Base-by-base conservation (phyloP, 2,113 vertebrate species). In the Tiliqua scincoides region DNA sequence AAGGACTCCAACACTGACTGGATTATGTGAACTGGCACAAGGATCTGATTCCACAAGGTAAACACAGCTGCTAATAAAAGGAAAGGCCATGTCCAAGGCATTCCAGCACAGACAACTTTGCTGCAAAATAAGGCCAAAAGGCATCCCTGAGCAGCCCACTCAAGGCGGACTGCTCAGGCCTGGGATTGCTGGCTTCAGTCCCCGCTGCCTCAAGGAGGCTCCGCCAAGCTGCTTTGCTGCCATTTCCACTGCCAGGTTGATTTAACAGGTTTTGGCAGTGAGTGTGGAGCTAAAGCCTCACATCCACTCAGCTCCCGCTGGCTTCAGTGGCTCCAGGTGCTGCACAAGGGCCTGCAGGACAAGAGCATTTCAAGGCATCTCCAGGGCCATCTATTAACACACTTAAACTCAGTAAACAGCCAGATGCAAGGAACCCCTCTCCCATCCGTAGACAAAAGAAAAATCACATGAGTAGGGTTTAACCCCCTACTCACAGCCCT, bases 31-130 rank as follows among this genome's bases (percentile, higher is more conserved):
- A 68, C 0, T 18, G 35, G 65, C 30, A 23, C 25, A 30, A 57
- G 8, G 4, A 48, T 61, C 52, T n/a, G 25, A 79, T 25, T 67
- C 75, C 25, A 25, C 79, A 17, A 61, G 35, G 3, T 63, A 87
- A 91, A 40, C 0, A 40, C 73, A 65, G 81, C 8, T 20, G 83
- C 78, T 90, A 68, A 92, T 91, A 94, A 83, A 84, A 80, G 81
- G 73, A 54, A 74, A n/a, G n/a, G n/a, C n/a, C n/a, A n/a, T n/a
- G n/a, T n/a, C n/a, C 74, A 17, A 59, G 32, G 52, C 25, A n/a
- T 3, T 30, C 48, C 10, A 30, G 6, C 40, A 74, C 15, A 35
- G 68, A 70, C n/a, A 8, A 30, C 1, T 1, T 30, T 65, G 25
- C 63, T 30, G 63, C 25, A 27, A 25, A 9, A 4, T 27, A 65